Evolutionary conservation across 2,797 vertebrate genomes (phyloP).

Genomic region (Xenopus petersii): DNA sequence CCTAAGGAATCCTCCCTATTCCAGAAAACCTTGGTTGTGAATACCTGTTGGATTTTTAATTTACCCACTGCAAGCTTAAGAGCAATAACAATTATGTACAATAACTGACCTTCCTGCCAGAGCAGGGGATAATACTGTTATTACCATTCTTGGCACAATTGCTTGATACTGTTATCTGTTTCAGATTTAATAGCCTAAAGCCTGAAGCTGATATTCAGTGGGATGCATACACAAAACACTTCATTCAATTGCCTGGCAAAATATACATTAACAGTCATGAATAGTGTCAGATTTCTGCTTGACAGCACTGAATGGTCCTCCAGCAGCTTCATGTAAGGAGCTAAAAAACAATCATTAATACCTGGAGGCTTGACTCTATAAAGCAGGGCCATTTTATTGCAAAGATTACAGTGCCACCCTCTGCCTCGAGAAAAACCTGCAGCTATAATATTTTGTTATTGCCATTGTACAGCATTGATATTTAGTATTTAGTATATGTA

Average conservation of each 20-base stretch:
- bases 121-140: no score
- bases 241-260: slow-evolving; percentile 17
- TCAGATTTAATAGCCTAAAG: slow-evolving; percentile 8
- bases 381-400: background rate
- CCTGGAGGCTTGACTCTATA: slow-evolving; percentile 30
- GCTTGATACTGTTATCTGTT: no score
- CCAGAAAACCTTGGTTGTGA: no score
- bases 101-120: no score
- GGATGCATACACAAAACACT: background rate
- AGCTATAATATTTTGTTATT: background rate
- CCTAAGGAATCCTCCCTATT: no score
- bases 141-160: no score
- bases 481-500: no score
- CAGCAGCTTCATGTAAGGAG: slow-evolving; percentile 40
- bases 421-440: background rate
- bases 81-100: no score
- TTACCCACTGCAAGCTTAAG: no score
- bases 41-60: no score
- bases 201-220: slow-evolving; percentile 2
- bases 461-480: no score
- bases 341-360: slow-evolving; percentile 46
- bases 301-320: slow-evolving; percentile 22
- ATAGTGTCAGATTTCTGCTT: slow-evolving; percentile 44
- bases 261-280: slow-evolving; percentile 24
- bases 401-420: slow-evolving; percentile 22